Conservation (phyloP, 2,797 vertebrate genomes). For the Pseudochromis fuscus region DNA sequence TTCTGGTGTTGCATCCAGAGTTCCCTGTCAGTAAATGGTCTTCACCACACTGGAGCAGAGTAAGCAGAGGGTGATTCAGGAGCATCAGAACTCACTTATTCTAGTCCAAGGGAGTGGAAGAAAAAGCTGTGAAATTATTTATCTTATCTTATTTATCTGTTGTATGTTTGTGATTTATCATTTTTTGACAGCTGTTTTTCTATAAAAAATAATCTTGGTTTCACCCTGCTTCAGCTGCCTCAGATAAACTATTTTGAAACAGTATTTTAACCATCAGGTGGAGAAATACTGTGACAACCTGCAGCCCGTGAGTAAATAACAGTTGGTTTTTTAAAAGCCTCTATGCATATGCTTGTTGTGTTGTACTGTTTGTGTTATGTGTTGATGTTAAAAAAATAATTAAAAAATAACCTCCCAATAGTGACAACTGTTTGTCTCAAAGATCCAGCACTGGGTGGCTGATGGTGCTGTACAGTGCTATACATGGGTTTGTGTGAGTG, state of each 20-base stretch:
- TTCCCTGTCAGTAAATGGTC: conserved; percentile 2
- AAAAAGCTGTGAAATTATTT: not conserved
- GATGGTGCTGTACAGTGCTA: not conserved
- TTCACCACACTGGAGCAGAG: not conserved
- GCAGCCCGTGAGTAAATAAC: not conserved
- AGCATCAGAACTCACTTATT: not conserved
- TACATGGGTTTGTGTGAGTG: not conserved
- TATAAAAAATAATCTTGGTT: not conserved
- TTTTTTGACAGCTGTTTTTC: not conserved
- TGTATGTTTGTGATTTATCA: not conserved
- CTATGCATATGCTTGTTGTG: not conserved
- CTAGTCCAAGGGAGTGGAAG: not conserved
- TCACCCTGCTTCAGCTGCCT: not conserved
- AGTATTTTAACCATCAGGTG: not conserved
- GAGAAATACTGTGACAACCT: not conserved
- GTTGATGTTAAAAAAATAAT: not conserved
- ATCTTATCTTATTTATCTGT: not conserved
- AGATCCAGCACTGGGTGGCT: too few relatives aligned
- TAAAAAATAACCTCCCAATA: too few relatives aligned
- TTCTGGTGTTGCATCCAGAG: not conserved
- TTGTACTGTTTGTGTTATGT: not conserved
- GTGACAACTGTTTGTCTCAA: too few relatives aligned
- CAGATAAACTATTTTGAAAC: not conserved
- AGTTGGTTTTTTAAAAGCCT: too few relatives aligned
- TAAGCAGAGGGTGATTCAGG: not conserved